A percentile compares a stretch with the other conserved stretches of the same genome.
Conservation (phyloP, 2,113 vertebrate genomes). For the Fregata magnificens region DNA sequence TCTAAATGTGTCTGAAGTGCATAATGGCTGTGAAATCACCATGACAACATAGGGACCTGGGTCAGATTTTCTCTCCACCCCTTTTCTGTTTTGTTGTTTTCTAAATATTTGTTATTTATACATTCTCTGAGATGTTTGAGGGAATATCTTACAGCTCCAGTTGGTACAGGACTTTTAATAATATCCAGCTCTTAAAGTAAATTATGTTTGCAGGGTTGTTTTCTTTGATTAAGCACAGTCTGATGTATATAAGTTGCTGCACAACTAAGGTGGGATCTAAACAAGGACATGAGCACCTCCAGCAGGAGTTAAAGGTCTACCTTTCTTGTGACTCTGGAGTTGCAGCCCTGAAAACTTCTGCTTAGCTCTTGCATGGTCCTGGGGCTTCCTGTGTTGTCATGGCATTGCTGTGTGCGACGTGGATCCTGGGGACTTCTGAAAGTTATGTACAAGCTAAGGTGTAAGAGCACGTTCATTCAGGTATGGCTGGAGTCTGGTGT, state of each 20-base stretch:
- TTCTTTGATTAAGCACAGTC: background rate
- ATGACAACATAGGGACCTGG: constrained; percentile 55
- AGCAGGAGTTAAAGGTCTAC: background rate
- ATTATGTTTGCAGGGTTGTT: background rate
- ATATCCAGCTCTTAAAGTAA: background rate
- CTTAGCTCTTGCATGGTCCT: background rate
- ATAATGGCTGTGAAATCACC: constrained; percentile 60
- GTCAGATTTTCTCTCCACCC: background rate
- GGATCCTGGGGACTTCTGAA: background rate
- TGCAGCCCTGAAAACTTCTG: background rate
- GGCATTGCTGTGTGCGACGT: background rate
- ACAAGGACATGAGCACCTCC: background rate
- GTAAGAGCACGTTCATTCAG: background rate
- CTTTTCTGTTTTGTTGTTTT: background rate
- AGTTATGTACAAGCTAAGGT: background rate
- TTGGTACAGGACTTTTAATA: background rate
- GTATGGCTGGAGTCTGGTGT: background rate
- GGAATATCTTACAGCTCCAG: background rate
- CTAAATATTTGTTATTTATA: background rate
- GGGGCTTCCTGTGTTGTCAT: too few relatives aligned
- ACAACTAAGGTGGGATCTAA: background rate
- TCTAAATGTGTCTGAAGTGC: constrained; percentile 12
- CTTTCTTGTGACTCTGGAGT: fast-evolving
- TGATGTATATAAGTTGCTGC: background rate
- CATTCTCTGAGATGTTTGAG: background rate